Base-by-base conservation (phyloP, 2,113 vertebrate genomes). In the Dromas ardeola region DNA sequence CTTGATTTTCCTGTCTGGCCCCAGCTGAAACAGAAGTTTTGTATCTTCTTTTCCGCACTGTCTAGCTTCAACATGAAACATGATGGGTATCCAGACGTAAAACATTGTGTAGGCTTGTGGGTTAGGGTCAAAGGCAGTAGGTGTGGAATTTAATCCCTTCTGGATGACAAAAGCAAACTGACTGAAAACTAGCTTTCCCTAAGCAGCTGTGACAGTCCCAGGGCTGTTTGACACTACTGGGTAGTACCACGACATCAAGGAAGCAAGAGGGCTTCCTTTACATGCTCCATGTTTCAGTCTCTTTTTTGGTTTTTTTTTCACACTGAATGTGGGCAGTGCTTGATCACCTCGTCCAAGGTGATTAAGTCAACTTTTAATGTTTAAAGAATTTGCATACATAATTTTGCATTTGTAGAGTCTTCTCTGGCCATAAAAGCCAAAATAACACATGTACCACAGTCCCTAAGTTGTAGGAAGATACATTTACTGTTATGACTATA, bases 241-340 rank as follows among this genome's bases (percentile, higher is more conserved):
- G 47, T 30, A 81, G 29, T 34, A 71, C n/a, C 53, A 52, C 2
- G 0, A n/a, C 1, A 3, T 45, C 23, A 67, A 58, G 36, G 36
- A 56, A 62, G 30, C 38, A 74, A 38, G 17, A 87, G 19, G 30
- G 30, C 34, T 74, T 83, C 55, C n/a, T 13, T 70, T 70, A 15
- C 19, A 26, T 19, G 11, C 5, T 78, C 18, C 23, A 18, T 73
- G 18, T 34, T 69, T 82, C 47, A 71, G 27, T 53, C 18, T 45
- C 15, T 42, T 26, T 45, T 20, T 29, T 15, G n/a, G n/a, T 13
- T 58, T 70, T 38, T 1, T 16, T 2, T 2, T 8, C 0, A 3
- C 23, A 4, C 11, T 36, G n/a, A 62, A 73, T 21, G 49, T n/a
- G 32, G 18, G 26, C 59, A 82, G 22, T 8, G 10, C 34, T 73